Percentiles rank a stretch among this genome's conserved stretches.
Conservation (phyloP, 2,797 vertebrate species). For the Orientallactaga sibirica region DNA sequence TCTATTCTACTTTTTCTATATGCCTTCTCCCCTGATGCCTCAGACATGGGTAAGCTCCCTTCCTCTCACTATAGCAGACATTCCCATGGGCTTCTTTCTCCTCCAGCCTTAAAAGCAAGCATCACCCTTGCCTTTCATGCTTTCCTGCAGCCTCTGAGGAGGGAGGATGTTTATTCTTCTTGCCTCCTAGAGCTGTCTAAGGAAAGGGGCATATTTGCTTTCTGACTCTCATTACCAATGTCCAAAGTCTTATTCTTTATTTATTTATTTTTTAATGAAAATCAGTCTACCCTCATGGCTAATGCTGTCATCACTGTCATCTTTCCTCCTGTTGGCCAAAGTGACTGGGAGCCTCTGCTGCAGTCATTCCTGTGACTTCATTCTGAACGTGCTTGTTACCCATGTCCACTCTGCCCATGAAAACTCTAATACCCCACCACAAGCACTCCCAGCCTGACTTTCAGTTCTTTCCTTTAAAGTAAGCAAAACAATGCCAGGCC, state of each 20-base stretch:
- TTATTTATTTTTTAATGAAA: background rate
- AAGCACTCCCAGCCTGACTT: background rate
- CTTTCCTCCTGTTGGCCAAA: background rate
- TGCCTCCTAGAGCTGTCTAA: background rate
- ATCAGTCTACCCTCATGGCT: background rate
- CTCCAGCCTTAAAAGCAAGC: background rate
- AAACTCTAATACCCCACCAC: background rate
- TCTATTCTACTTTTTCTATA: background rate
- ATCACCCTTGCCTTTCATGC: background rate
- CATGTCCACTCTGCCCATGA: constrained; percentile 9
- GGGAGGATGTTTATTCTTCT: background rate
- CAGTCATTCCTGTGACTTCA: background rate
- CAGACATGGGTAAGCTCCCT: background rate
- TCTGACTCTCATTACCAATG: background rate
- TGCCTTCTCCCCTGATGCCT: background rate
- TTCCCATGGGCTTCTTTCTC: background rate
- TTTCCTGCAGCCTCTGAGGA: background rate
- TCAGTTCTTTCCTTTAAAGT: constrained; percentile 46
- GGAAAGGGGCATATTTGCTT: background rate
- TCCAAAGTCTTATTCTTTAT: constrained; percentile 8
- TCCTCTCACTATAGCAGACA: background rate
- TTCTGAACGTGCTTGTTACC: background rate
- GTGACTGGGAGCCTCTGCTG: background rate
- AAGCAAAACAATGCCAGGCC: constrained; percentile 10
- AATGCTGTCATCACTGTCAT: background rate